These are phyloP conservation scores for Temnothorax nylanderi DNA, from an alignment of 1,140 invertebrate genomes.

Conservation along the genomic window DNA sequence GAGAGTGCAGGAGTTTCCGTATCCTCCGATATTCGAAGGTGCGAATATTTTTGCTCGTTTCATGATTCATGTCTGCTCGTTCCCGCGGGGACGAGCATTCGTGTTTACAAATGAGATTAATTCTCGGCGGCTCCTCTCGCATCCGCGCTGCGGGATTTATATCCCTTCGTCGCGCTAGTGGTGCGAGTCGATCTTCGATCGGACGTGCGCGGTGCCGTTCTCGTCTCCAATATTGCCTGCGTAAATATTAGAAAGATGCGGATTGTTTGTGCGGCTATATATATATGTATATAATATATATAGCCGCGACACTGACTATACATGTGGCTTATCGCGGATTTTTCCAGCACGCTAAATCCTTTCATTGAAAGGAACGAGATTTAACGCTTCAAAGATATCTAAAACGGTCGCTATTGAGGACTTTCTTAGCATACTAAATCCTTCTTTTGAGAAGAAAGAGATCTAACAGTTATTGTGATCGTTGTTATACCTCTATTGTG, in stretches of 20 bases:
- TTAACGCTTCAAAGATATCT: conserved; percentile 8
- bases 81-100: not conserved
- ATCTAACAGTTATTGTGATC: conserved; percentile 5
- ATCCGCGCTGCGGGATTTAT: conserved; percentile 9
- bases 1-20: no score
- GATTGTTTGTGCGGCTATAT: conserved; percentile 4
- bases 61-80: conserved; percentile 33
- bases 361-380: conserved; percentile 21
- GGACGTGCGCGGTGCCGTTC: not conserved
- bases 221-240: conserved; percentile 11
- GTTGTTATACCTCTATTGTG: not conserved
- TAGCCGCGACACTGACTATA: not conserved
- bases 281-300: not conserved
- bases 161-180: conserved; percentile 20
- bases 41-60: conserved; percentile 19
- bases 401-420: not conserved
- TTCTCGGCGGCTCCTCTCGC: conserved; percentile 23
- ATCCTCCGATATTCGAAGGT: conserved; percentile 1
- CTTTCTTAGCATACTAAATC: not conserved
- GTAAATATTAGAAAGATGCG: conserved; percentile 46
- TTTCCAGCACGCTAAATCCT: conserved; percentile 47
- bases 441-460: not conserved
- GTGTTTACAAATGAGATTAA: conserved; percentile 53
- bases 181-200: conserved; percentile 40
- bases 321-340: conserved; percentile 32